These are phyloP conservation scores for Aurelia aurita DNA, from an alignment of 30 jellyfish, hydroid and myxozoan genomes.

Conservation along the genomic window DNA sequence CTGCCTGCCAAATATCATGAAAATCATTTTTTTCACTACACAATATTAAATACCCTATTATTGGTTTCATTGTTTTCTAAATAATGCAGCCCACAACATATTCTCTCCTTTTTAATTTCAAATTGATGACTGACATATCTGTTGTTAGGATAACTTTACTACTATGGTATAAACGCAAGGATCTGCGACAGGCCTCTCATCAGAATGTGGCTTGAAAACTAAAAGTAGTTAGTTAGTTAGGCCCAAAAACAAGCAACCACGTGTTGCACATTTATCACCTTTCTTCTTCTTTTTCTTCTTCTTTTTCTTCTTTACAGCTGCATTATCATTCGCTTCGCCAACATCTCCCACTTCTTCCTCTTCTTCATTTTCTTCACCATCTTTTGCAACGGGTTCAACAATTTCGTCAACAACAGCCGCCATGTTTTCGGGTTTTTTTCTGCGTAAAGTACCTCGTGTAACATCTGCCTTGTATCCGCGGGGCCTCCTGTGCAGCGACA, in stretches of 20 bases:
- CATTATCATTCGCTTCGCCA: neutral
- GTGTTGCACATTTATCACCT: neutral
- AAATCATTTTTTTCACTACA: too few species aligned
- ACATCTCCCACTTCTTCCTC: slow-evolving; percentile 29
- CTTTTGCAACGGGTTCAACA: neutral
- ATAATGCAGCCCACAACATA: too few species aligned
- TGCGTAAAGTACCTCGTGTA: neutral
- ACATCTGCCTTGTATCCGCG: neutral
- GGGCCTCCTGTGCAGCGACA: neutral
- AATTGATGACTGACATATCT: too few species aligned
- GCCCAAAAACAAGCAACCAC: too few species aligned
- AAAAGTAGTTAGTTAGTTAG: neutral
- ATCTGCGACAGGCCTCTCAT: too few species aligned
- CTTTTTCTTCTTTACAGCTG: slow-evolving; percentile 44
- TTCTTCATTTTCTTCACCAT: neutral
- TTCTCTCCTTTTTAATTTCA: too few species aligned
- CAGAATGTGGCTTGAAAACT: too few species aligned
- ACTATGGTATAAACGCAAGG: too few species aligned
- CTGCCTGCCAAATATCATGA: too few species aligned
- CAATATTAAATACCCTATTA: too few species aligned
- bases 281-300: slow-evolving; percentile 56
- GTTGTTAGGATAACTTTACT: too few species aligned
- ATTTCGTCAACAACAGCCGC: slow-evolving; percentile 46
- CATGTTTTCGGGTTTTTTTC: slow-evolving; percentile 1
- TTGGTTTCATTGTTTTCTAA: too few species aligned